Evolutionary conservation across 2,888 invertebrate genomes (phyloP).

Genomic region (Phaedon cochleariae): DNA sequence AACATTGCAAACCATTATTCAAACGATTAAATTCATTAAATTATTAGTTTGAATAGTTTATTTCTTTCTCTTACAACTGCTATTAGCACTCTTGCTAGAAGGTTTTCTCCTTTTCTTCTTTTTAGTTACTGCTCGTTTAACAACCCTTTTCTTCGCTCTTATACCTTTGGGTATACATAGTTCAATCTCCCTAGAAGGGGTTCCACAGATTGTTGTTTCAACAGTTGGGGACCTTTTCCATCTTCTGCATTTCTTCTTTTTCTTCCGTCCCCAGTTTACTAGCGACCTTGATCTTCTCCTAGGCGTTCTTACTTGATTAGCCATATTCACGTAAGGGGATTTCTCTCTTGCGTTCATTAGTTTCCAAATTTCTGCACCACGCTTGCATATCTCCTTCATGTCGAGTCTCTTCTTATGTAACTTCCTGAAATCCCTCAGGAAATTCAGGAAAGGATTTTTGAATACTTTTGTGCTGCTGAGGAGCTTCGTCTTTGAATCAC

Average conservation of each 20-base stretch:
- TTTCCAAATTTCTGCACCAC: constrained; percentile 41
- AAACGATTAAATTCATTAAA: too few relatives aligned
- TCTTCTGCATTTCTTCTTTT: background rate
- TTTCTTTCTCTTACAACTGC: background rate
- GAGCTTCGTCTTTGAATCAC: background rate
- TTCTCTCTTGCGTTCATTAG: constrained; percentile 44
- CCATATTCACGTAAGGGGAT: constrained; percentile 40
- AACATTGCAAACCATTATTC: too few relatives aligned
- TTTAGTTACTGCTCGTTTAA: too few relatives aligned
- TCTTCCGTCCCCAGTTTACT: background rate
- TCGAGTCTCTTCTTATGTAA: constrained; percentile 32
- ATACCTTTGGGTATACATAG: background rate
- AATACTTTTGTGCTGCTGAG: background rate
- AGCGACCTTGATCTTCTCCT: constrained; percentile 2
- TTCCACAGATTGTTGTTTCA: background rate
- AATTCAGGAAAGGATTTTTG: constrained; percentile 46
- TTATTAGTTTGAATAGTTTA: too few relatives aligned
- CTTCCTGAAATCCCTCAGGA: constrained; percentile 43
- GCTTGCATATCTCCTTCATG: constrained; percentile 33
- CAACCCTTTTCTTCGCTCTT: background rate
- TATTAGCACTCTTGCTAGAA: background rate
- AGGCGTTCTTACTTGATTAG: constrained; percentile 35
- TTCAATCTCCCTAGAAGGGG: background rate
- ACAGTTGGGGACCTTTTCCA: constrained; percentile 6
- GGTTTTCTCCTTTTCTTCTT: background rate